phyloP scores from a whole-genome alignment of 23 tunicate genomes.

The Halocynthia aurantium region DNA sequence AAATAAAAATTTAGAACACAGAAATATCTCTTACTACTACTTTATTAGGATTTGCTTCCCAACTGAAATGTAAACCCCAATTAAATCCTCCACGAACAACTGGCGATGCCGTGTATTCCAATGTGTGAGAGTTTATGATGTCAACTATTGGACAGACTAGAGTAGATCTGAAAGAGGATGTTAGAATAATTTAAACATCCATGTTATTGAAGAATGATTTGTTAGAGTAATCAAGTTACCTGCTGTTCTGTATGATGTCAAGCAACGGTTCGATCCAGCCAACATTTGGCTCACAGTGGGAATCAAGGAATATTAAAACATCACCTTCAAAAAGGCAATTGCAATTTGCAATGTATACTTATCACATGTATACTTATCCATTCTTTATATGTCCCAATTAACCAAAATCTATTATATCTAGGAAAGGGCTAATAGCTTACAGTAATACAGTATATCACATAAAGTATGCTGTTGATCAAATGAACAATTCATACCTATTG shows the following conservation, averaged over 20 bases:
- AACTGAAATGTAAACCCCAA: slow-evolving; percentile 77
- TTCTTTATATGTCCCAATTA: too few relatives aligned
- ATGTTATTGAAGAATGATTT: not conserved
- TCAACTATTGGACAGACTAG: slow-evolving; percentile 74
- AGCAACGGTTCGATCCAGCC: slow-evolving; percentile 80
- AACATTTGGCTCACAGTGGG: slow-evolving; percentile 78
- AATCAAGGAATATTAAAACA: slow-evolving; percentile 60
- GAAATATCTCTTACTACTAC: slow-evolving; percentile 1
- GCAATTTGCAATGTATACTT: too few relatives aligned
- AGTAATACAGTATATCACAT: too few relatives aligned
- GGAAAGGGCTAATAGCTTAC: too few relatives aligned
- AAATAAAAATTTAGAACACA: not conserved
- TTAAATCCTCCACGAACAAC: slow-evolving; percentile 70
- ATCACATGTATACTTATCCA: too few relatives aligned
- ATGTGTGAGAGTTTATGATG: slow-evolving; percentile 54
- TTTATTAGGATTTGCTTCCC: slow-evolving; percentile 48
- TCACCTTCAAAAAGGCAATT: slow-evolving; percentile 48
- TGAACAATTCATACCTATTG: slow-evolving; percentile 33
- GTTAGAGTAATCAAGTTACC: not conserved
- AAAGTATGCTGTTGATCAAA: too few relatives aligned
- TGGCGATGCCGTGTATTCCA: slow-evolving; percentile 49
- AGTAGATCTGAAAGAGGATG: slow-evolving; percentile 30
- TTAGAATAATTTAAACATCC: not conserved
- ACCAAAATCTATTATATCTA: too few relatives aligned
- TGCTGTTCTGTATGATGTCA: slow-evolving; percentile 16